These are phyloP conservation scores for Meliscaeva auricollis DNA, from an alignment of 2,888 invertebrate genomes.

Conservation along the genomic window DNA sequence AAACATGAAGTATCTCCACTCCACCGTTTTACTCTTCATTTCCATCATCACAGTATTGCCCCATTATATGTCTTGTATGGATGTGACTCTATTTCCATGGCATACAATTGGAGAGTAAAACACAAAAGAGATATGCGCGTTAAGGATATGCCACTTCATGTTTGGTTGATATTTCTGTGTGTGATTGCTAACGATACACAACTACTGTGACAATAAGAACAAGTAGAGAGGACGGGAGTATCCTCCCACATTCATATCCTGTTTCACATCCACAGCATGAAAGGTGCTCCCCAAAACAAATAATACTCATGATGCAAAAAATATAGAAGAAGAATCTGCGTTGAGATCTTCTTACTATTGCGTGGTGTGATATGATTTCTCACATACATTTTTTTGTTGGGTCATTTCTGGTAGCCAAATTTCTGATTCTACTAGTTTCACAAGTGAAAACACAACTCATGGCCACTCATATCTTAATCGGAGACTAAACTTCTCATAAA, in stretches of 20 bases:
- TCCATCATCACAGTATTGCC: slow-evolving; percentile 34
- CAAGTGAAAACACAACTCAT: slow-evolving; percentile 34
- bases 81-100: slow-evolving; percentile 59
- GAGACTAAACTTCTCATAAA: slow-evolving; percentile 38
- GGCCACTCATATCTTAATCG: slow-evolving; percentile 57
- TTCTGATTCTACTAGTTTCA: slow-evolving; percentile 37
- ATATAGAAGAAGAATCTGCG: slow-evolving; percentile 46
- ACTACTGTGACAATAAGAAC: slow-evolving; percentile 57
- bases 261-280: background rate
- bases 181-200: slow-evolving; percentile 59
- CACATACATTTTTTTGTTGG: too few relatives aligned
- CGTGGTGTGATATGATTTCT: slow-evolving; percentile 58
- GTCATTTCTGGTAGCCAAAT: slow-evolving; percentile 50
- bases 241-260: slow-evolving; percentile 61
- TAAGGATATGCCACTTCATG: slow-evolving; percentile 75
- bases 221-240: slow-evolving; percentile 40
- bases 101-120: slow-evolving; percentile 66
- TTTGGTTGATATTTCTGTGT: slow-evolving; percentile 63
- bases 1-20: slow-evolving; percentile 42
- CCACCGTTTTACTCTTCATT: slow-evolving; percentile 17
- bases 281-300: slow-evolving; percentile 55
- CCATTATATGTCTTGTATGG: slow-evolving; percentile 40
- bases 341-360: slow-evolving; percentile 10
- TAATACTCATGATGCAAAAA: slow-evolving; percentile 43
- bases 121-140: slow-evolving; percentile 75